Base-by-base conservation (phyloP, 2,888 invertebrate species). In the Aphidoletes aphidimyza region DNA sequence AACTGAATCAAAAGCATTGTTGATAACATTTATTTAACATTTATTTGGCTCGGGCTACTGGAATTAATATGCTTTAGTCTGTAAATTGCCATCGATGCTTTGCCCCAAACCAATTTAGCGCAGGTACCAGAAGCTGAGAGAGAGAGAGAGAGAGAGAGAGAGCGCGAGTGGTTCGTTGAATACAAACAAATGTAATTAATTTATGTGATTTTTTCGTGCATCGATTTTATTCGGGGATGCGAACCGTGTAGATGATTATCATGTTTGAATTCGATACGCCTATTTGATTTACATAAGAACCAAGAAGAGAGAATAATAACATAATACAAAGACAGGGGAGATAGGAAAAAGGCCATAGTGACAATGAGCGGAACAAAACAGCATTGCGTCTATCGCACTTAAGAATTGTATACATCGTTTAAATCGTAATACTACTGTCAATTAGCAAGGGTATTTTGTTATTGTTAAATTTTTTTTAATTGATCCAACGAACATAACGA, bases 101-200 rank as follows among this genome's bases (percentile, higher is more conserved):
- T n/a, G n/a, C n/a, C n/a, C n/a, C n/a, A n/a, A n/a, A n/a, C n/a
- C n/a, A n/a, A n/a, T n/a, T n/a, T n/a, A n/a, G n/a, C n/a, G n/a
- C n/a, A n/a, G n/a, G n/a, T n/a, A n/a, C n/a, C n/a, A n/a, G n/a
- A n/a, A n/a, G n/a, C n/a, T n/a, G n/a, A n/a, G n/a, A n/a, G n/a
- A n/a, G n/a, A n/a, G n/a, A n/a, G n/a, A n/a, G n/a, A n/a, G n/a
- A n/a, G n/a, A n/a, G n/a, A n/a, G n/a, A n/a, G n/a, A n/a, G n/a
- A n/a, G 47, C 17, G 17, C 8, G 8, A 14, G 17, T 17, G 8
- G 47, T 47, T 47, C 17, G 17, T 69, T 69, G 11, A 30, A 69
- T n/a, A n/a, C 69, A 69, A 69, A 69, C 69, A 69, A 69, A 26
- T 11, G 30, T 69, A 69, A 69, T 69, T 69, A 69, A 69, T 69